A percentile compares a stretch with the other conserved stretches of the same genome.
phyloP scores from a whole-genome alignment of 2,797 vertebrate genomes.

The Dendrocincla tyrannina region DNA sequence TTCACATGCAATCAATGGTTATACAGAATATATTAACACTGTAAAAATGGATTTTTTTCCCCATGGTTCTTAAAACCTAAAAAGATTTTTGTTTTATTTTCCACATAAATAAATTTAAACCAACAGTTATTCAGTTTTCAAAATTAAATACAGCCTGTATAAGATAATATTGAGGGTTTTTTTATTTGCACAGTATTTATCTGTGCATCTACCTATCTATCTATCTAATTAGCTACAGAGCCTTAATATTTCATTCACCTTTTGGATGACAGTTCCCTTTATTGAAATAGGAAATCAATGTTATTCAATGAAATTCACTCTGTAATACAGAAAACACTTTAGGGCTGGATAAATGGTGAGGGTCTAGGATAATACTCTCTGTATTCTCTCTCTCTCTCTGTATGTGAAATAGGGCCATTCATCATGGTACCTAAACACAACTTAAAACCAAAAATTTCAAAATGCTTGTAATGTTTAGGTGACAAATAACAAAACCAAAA shows the following conservation, averaged over 20 bases:
- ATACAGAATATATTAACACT: background rate
- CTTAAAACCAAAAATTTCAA: background rate
- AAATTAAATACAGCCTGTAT: background rate
- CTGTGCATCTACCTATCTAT: background rate
- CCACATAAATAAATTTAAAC: background rate
- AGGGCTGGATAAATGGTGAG: background rate
- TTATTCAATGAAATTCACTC: background rate
- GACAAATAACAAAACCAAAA: background rate
- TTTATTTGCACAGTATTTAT: background rate
- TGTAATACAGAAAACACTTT: background rate
- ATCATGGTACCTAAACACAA: background rate
- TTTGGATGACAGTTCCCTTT: background rate
- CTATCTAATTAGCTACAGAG: background rate
- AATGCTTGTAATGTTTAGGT: background rate
- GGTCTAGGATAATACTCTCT: background rate
- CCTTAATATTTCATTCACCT: conserved; percentile 32
- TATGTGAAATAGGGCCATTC: background rate
- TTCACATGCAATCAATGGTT: background rate
- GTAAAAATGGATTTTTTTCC: background rate
- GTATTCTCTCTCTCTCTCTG: background rate
- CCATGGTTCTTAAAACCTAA: background rate
- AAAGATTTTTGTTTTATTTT: background rate
- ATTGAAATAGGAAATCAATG: conserved; percentile 54
- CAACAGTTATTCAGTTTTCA: background rate
- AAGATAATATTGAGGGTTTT: background rate